phyloP scores from a whole-genome alignment of 2,797 vertebrate species.

The Urosaurus nigricauda region DNA sequence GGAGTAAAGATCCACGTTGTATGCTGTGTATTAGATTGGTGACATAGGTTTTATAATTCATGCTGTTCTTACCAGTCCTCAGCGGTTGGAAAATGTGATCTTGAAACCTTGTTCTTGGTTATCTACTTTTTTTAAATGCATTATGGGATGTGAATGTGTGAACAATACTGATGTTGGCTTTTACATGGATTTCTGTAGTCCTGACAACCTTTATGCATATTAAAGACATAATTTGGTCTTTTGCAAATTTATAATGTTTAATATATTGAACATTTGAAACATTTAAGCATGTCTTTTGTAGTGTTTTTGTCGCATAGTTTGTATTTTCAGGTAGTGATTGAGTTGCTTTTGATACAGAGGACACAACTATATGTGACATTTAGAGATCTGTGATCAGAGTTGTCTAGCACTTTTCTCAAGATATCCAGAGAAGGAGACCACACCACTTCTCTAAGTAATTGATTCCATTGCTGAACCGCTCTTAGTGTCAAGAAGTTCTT shows the following conservation, averaged over 20 bases:
- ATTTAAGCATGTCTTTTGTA: not conserved
- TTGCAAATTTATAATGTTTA: not conserved
- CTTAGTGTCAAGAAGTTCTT: too few relatives aligned
- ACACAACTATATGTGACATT: not conserved
- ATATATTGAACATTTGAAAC: not conserved
- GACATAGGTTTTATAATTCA: not conserved
- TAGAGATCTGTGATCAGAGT: not conserved
- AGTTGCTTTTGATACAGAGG: too few relatives aligned
- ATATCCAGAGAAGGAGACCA: too few relatives aligned
- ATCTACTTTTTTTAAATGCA: too few relatives aligned
- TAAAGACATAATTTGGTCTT: not conserved
- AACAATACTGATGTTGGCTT: not conserved
- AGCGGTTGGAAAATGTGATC: not conserved
- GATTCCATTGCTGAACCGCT: too few relatives aligned
- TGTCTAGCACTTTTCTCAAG: too few relatives aligned
- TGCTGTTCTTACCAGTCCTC: not conserved
- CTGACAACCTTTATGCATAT: not conserved
- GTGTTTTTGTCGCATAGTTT: not conserved
- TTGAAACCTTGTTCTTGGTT: not conserved
- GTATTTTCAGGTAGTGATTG: not conserved
- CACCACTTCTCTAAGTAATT: too few relatives aligned
- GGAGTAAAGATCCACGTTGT: not conserved
- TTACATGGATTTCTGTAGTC: not conserved
- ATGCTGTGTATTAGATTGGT: not conserved
- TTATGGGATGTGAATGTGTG: not conserved